phyloP scores from a whole-genome alignment of 1,140 invertebrate genomes.

The Rhagoletis zephyria region DNA sequence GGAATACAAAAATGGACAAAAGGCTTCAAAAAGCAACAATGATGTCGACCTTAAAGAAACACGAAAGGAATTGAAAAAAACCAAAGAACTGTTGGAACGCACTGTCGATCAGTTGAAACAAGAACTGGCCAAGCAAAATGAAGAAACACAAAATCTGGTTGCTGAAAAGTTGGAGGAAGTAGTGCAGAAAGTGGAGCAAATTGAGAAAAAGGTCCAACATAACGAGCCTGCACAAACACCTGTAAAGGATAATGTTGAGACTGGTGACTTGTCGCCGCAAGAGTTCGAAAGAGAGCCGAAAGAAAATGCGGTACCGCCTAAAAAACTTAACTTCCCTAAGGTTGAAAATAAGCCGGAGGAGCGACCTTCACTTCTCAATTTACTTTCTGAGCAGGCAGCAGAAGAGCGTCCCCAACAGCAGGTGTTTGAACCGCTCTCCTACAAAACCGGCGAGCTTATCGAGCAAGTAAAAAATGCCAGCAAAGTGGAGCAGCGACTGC shows the following conservation, averaged over 20 bases:
- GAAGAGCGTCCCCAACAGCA: slow-evolving; percentile 57
- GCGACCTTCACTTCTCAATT: slow-evolving; percentile 63
- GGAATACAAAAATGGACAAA: slow-evolving; percentile 66
- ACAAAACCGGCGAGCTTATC: slow-evolving; percentile 64
- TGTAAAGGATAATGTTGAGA: neutral
- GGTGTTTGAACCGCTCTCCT: slow-evolving; percentile 69
- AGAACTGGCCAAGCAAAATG: slow-evolving; percentile 69
- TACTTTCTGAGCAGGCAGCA: slow-evolving; percentile 66
- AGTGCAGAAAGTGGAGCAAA: slow-evolving; percentile 60
- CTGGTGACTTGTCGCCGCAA: neutral
- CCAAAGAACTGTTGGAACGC: slow-evolving; percentile 75
- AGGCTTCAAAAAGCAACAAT: slow-evolving; percentile 71
- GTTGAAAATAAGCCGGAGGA: slow-evolving; percentile 38
- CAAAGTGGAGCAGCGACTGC: slow-evolving; percentile 60
- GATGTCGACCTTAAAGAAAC: slow-evolving; percentile 72
- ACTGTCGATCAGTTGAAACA: slow-evolving; percentile 75
- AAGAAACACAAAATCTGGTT: slow-evolving; percentile 62
- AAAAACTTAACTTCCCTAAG: slow-evolving; percentile 2
- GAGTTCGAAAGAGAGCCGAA: neutral
- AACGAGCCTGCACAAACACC: slow-evolving; percentile 50
- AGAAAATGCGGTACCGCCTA: neutral
- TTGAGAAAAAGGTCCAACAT: slow-evolving; percentile 57
- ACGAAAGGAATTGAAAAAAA: slow-evolving; percentile 76
- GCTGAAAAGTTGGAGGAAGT: slow-evolving; percentile 60
- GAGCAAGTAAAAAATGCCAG: slow-evolving; percentile 63